phyloP scores from a whole-genome alignment of 1,140 invertebrate genomes.

The Eciton burchellii region DNA sequence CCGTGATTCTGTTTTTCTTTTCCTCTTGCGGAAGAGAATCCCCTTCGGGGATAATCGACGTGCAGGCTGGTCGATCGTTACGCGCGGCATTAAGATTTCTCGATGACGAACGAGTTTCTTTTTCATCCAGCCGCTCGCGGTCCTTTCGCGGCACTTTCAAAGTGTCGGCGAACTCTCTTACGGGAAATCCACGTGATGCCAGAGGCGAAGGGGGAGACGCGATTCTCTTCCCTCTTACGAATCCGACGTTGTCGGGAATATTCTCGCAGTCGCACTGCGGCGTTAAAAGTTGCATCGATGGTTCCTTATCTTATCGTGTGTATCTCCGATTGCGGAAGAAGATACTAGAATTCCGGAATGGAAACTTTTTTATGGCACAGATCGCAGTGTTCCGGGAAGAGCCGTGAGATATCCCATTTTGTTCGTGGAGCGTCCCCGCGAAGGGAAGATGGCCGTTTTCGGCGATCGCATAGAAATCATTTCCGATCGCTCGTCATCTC shows the following conservation, averaged over 20 bases:
- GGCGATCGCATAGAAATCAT: slow-evolving; percentile 30
- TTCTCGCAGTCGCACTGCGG: background rate
- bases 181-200: background rate
- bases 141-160: slow-evolving; percentile 1
- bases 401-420: background rate
- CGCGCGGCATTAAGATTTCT: slow-evolving; percentile 11
- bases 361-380: background rate
- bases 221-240: background rate
- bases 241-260: background rate
- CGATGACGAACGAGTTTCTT: slow-evolving; percentile 24
- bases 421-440: background rate
- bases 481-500: background rate
- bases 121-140: background rate
- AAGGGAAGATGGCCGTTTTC: no score
- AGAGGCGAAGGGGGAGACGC: background rate
- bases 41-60: slow-evolving; percentile 63
- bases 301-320: background rate
- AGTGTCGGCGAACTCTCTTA: background rate
- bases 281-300: background rate
- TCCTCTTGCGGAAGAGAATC: slow-evolving; percentile 25
- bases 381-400: background rate
- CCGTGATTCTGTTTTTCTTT: no score
- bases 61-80: background rate
- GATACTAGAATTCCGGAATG: background rate
- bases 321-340: no score